phyloP scores from a whole-genome alignment of 2,113 vertebrate species.

The Antechinus flavipes region DNA sequence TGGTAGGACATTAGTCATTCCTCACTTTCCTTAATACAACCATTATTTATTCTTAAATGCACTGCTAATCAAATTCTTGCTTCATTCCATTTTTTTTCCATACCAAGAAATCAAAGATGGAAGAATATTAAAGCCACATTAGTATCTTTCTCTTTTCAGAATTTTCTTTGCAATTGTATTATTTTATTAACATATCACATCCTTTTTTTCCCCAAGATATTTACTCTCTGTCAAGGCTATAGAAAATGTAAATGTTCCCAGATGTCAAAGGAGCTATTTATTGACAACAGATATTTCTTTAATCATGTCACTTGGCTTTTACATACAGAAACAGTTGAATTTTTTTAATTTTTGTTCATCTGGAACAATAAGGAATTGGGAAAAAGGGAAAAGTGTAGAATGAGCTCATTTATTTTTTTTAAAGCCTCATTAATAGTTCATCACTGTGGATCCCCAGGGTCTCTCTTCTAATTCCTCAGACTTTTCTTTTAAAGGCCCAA shows the following conservation, averaged over 20 bases:
- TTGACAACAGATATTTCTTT: constrained; percentile 22
- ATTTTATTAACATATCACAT: not conserved
- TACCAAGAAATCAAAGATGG: not conserved
- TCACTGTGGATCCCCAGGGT: not conserved
- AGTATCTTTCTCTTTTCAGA: not conserved
- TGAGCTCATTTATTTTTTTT: not conserved
- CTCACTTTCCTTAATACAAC: not conserved
- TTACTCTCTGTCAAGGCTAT: not conserved
- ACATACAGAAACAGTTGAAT: not conserved
- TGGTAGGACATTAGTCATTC: not conserved
- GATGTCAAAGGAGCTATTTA: constrained; percentile 7
- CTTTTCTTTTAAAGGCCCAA: not conserved
- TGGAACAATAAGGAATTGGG: not conserved
- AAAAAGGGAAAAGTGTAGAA: not conserved
- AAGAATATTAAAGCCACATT: constrained; percentile 15
- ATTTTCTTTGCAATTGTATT: not conserved
- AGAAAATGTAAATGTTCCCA: not conserved
- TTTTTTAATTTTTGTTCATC: not conserved
- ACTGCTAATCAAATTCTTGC: not conserved
- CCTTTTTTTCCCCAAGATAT: not conserved
- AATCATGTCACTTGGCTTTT: constrained; percentile 17
- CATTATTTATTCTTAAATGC: constrained; percentile 32
- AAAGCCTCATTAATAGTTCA: constrained; percentile 26
- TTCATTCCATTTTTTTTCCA: not conserved
- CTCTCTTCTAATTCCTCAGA: constrained; percentile 13